A percentile compares a stretch with the other conserved stretches of the same genome.
Evolutionary conservation across 2,888 invertebrate species (phyloP).

Genomic region (Argynnis bischoffii): DNA sequence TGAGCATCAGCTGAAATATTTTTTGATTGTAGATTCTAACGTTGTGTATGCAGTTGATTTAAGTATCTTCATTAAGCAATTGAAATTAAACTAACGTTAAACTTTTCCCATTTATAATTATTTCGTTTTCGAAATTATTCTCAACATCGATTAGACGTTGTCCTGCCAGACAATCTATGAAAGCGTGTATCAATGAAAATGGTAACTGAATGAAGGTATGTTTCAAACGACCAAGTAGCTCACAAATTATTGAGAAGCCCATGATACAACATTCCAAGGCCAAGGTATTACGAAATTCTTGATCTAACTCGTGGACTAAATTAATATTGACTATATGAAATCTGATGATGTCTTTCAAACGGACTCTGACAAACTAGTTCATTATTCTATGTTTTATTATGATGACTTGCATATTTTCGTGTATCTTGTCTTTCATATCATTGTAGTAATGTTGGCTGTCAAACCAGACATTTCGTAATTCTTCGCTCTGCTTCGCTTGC

Average conservation of each 20-base stretch:
- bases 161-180: conserved; percentile 59
- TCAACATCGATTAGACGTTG: conserved; percentile 60
- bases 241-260: conserved; percentile 52
- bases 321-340: conserved; percentile 50
- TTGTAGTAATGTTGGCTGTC: conserved; percentile 46
- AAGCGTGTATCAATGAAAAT: conserved; percentile 53
- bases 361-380: conserved; percentile 48
- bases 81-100: conserved; percentile 53
- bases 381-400: conserved; percentile 37
- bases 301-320: conserved; percentile 49
- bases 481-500: conserved; percentile 56
- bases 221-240: conserved; percentile 58
- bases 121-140: conserved; percentile 52
- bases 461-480: conserved; percentile 51
- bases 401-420: conserved; percentile 9
- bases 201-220: conserved; percentile 57
- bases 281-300: conserved; percentile 49
- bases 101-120: conserved; percentile 62
- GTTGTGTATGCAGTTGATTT: conserved; percentile 58
- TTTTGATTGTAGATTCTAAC: conserved; percentile 45
- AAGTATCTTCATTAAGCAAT: conserved; percentile 54
- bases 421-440: conserved; percentile 16
- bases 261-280: conserved; percentile 54
- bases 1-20: neutral
- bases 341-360: conserved; percentile 48